Evolutionary conservation across 35 echinoderm and acorn worm genomes (phyloP), one percentile per base, ranked within the genome.

Genomic region (Apostichopus japonicus): DNA sequence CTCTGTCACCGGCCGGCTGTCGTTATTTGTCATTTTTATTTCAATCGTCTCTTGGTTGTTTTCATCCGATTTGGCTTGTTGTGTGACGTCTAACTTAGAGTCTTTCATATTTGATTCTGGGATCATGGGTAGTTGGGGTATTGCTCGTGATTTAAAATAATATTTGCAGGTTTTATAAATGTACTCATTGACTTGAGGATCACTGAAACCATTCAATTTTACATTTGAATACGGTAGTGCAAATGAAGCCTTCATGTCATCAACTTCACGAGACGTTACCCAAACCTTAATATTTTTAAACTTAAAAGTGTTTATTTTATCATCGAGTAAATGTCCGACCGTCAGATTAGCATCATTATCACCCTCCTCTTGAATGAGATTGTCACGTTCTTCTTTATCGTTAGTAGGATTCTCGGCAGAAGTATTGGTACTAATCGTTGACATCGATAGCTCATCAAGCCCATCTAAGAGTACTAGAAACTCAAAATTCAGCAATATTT

Each of bases 251-350:
- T 89, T 72, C 61, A 75, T 75, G 27, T 89, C 61, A 89, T 89
- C 86, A 24, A 89, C 52, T 56, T 89, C 86, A n/a, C 86, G 56
- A 6, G 86, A 75, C 0, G 86, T 89, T 24, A 89, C 86, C 86
- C 86, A 89, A 6, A 89, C 65, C 23, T 58, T 84, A 17, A 62
- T 21, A 0, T 54, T 44, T 13, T n/a, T n/a, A 23, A 19, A 73
- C 21, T 1, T 24, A 23, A 19, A 4, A 13, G 21, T 73, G 71
- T 73, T 73, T n/a, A 73, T 73, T 19, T 15, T 6, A 23, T 73
- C 21, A 73, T 73, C 6, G 14, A 73, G 71, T 23, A 73, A 73
- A 73, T 73, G 1, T 7, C 21, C 71, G n/a, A 73, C 21, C 14
- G 16, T 73, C 71, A 73, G 71, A 9, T 7, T 59, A 59, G 57